Base-by-base conservation (phyloP, 1,140 invertebrate genomes). In the Galendromus occidentalis region DNA sequence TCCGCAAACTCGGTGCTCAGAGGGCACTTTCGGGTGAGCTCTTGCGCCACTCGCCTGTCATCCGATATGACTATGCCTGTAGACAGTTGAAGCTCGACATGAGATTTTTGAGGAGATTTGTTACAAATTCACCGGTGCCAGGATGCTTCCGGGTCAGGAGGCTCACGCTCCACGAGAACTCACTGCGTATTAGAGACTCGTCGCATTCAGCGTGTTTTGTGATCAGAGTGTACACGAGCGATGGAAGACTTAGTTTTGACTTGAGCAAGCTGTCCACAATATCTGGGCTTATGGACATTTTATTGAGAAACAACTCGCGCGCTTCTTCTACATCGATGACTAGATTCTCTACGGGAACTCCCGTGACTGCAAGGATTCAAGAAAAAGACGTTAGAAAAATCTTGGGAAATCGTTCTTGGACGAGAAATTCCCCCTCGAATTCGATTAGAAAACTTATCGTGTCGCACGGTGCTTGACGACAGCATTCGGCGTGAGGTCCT, bases 311-410 rank as follows among this genome's bases (percentile, higher is more conserved):
- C 17, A 59, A 17, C 6, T 25, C 51, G 17, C 51, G 51, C 33
- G 9, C 51, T 25, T 59, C 51, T 20, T 59, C 51, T 17, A 14
- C 14, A 4, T 59, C 51, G 4, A 14, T 14, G 25, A 33, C 51
- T 29, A 59, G 14, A 59, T 59, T 59, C 25, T 59, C 25, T 59
- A 59, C 51, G 33, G 51, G 51, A 25, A 59, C 33, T 18, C 51
- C 51, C 51, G 51, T 59, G 33, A 59, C 51, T 59, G 22, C 33
- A 17, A 59, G 17, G 9, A 59, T 20, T 20, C 45, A 47, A 47
- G 28, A 47, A 47, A 20, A 47, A 47, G 4, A 9, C 33, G 9
- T 39, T 39, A 9, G 9, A 39, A 39, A 39, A 9, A 39, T 4
- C 33, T 4, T 4, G 33, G 4, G 33, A n/a, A n/a, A n/a, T n/a